These are phyloP conservation scores for Coryphaenoides rupestris DNA, from an alignment of 2,113 vertebrate species.

Conservation along the genomic window DNA sequence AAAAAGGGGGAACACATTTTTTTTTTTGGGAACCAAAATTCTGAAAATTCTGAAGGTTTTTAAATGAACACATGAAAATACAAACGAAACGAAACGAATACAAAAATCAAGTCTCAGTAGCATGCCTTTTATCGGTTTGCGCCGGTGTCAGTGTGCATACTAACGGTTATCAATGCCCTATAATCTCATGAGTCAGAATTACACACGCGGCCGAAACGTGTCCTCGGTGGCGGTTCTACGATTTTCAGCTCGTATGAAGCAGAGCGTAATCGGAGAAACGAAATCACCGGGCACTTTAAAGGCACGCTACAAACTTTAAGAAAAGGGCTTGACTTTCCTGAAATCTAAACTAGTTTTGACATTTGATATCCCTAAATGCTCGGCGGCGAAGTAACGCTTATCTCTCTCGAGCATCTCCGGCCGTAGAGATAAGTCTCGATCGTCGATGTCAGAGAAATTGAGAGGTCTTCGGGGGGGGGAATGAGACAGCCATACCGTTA, in stretches of 20 bases:
- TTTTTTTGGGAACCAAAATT: too few relatives aligned
- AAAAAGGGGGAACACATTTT: too few relatives aligned
- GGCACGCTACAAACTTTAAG: conserved; percentile 28
- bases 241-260: too few relatives aligned
- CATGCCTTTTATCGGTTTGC: conserved; percentile 72
- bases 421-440: conserved; percentile 21
- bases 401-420: conserved; percentile 36
- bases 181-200: conserved; percentile 16
- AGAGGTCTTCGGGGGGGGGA: conserved; percentile 39
- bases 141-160: conserved; percentile 72
- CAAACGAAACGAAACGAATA: conserved; percentile 15
- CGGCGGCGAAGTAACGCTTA: conserved; percentile 26
- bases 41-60: too few relatives aligned
- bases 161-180: conserved; percentile 56
- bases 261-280: neutral
- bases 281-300: conserved; percentile 32
- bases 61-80: conserved; percentile 14
- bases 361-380: conserved; percentile 31
- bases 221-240: too few relatives aligned
- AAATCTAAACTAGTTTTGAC: conserved; percentile 34
- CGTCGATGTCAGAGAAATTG: neutral
- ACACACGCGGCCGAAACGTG: too few relatives aligned
- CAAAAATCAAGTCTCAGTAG: conserved; percentile 67
- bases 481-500: conserved; percentile 42
- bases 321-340: conserved; percentile 24